phyloP scores from a whole-genome alignment of 2,888 invertebrate genomes.

The Dermolepida albohirtum region DNA sequence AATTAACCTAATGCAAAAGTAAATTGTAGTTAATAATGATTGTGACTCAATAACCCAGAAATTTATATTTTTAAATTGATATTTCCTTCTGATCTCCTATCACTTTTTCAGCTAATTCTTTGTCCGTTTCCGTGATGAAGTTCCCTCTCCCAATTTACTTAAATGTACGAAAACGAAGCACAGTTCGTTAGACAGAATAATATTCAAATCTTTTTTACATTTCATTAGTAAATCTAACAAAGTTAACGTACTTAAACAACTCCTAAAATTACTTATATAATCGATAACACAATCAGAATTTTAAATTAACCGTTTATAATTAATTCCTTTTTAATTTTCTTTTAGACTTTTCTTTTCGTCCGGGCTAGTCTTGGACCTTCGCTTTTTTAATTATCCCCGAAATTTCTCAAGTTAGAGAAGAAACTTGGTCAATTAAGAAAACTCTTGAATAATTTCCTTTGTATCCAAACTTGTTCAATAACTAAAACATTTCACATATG shows the following conservation, averaged over 20 bases:
- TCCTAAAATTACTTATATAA: conserved; percentile 48
- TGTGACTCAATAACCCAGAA: too few relatives aligned
- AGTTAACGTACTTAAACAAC: conserved; percentile 45
- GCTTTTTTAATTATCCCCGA: not conserved
- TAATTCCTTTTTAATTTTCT: conserved; percentile 51
- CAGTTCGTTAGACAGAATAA: conserved; percentile 52
- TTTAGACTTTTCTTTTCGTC: not conserved
- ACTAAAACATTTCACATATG: too few relatives aligned
- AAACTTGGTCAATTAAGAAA: too few relatives aligned
- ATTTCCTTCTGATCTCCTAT: too few relatives aligned
- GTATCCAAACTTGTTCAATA: too few relatives aligned
- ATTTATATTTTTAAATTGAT: too few relatives aligned
- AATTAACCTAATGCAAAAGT: too few relatives aligned
- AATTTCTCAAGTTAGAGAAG: too few relatives aligned
- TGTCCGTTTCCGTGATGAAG: not conserved
- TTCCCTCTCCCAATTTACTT: conserved; percentile 2
- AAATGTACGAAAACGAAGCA: conserved; percentile 36
- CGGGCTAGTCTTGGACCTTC: not conserved
- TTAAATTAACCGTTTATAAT: conserved; percentile 50
- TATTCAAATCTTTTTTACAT: conserved; percentile 52
- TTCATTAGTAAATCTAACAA: conserved; percentile 54
- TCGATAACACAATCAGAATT: conserved; percentile 52
- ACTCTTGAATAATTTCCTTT: too few relatives aligned
- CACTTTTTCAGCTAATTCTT: not conserved
- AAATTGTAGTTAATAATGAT: too few relatives aligned